Evolutionary conservation across 2,113 vertebrate genomes (phyloP).

Genomic region (Falcunculus frontatus): DNA sequence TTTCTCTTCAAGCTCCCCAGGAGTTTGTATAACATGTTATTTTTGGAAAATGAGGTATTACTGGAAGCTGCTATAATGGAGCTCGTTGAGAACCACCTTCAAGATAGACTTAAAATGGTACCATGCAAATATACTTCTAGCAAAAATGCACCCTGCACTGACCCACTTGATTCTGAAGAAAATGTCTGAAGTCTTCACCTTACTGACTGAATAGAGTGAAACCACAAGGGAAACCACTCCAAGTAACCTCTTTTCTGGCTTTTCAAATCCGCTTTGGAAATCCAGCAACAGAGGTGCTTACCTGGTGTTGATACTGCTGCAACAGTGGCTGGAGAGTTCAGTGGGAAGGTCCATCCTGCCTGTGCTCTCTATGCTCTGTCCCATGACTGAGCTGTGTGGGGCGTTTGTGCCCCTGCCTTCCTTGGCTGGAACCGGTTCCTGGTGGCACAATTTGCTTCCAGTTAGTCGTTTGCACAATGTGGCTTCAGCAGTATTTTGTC

Average conservation of each 20-base stretch:
- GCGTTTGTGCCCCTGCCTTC: not conserved
- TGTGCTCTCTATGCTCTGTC: not conserved
- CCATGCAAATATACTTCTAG: not conserved
- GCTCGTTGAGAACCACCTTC: not conserved
- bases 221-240: not conserved
- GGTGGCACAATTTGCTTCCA: not conserved
- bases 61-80: not conserved
- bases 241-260: not conserved
- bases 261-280: not conserved
- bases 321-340: not conserved
- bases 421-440: not conserved
- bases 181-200: not conserved
- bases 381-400: not conserved
- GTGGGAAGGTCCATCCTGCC: not conserved
- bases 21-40: not conserved
- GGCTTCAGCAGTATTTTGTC: not conserved
- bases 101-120: not conserved
- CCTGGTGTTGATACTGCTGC: not conserved
- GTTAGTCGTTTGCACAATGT: not conserved
- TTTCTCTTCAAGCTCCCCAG: not conserved
- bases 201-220: not conserved
- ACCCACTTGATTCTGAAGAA: not conserved
- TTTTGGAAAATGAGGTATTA: not conserved
- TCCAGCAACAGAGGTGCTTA: not conserved
- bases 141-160: not conserved